Evolutionary conservation across 2,888 invertebrate species (phyloP), one percentile per base, ranked within the genome.

Genomic region (Eupithecia subfuscata): DNA sequence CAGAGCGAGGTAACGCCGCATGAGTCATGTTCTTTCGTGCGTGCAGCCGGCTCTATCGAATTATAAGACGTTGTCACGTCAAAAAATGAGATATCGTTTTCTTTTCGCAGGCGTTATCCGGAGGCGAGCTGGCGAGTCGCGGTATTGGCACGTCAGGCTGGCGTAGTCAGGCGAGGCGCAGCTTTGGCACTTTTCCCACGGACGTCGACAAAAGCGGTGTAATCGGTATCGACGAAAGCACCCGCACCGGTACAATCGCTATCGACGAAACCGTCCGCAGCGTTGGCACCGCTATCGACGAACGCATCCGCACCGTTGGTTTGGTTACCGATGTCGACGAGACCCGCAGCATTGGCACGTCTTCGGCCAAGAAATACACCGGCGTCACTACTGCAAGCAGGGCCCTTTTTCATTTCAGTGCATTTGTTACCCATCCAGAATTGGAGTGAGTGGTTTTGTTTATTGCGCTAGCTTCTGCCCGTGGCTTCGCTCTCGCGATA

Each of bases 401-500:
- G 9, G 12, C 60, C 1, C 60, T 22, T 60, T 60, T 60, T 25
- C 8, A 40, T 40, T 1, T 14, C 1, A 60, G 12, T 9, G 1
- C 22, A 60, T 67, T n/a, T 37, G 37, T 67, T 30, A 67, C 65
- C 18, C 65, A 37, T 40, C n/a, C 65, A 5, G n/a, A 67, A 30
- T 2, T 67, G 8, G 65, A 67, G 65, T 67, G 34, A 67, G 65
- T 37, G 11, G 6, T 34, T 22, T 37, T 40, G 0, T 65, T 37
- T 37, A 12, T 40, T 64, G 9, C 48, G 18, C 25, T 34, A 34
- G 2, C 2, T 52, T n/a, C 11, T 52, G 52, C 30, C 7, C 16
- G 6, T 30, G 12, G 63, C 11, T 52, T 52, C 9, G n/a, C 52
- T 52, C n/a, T 22, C 52, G n/a, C n/a, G 8, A 0, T n/a, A n/a